Base-by-base conservation (phyloP, 2,888 invertebrate genomes). In the Diadegma fenestrale region DNA sequence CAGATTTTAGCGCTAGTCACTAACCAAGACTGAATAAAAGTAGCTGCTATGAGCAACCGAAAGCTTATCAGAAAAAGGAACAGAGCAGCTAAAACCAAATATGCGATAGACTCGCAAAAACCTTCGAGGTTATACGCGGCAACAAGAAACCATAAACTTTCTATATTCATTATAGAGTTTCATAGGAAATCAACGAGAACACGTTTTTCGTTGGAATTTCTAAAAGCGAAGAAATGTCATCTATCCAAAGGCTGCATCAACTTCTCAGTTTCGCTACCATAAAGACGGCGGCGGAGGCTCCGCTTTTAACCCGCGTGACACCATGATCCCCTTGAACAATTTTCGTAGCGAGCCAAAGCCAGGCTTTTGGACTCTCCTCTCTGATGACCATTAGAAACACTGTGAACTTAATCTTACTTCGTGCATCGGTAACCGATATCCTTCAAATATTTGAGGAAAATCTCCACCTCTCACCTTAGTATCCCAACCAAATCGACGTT, bases 251-350 rank as follows among this genome's bases (percentile, higher is more conserved):
- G n/a, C n/a, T 37, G 30, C 37, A 37, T 64, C 37, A 64, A 64
- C 17, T 64, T 64, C 63, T 37, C 58, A 26, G 58, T 26, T 5
- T 58, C 14, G 14, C 26, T 26, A 12, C 14, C 14, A 58, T 58
- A 54, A 26, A 54, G 54, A 26, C 22, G 0, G 33, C 33, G 14
- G 26, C 26, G 5, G 14, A 26, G 26, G 8, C 58, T 37, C n/a
- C 14, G 17, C 33, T 33, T 64, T 33, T 37, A 8, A 19, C 19
- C 17, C 33, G 33, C 33, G 33, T 64, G 37, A 37, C n/a, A 37
- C 37, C n/a, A 37, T 33, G 63, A 64, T 64, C 37, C n/a, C 63
- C 37, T 64, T 64, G 63, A n/a, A 64, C 19, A 37, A 37, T 64
- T 33, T n/a, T 64, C 10, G 37, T 64, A 2, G 63, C 33, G 12